Conservation (phyloP, 2,797 vertebrate genomes). For the Bradypus variegatus region DNA sequence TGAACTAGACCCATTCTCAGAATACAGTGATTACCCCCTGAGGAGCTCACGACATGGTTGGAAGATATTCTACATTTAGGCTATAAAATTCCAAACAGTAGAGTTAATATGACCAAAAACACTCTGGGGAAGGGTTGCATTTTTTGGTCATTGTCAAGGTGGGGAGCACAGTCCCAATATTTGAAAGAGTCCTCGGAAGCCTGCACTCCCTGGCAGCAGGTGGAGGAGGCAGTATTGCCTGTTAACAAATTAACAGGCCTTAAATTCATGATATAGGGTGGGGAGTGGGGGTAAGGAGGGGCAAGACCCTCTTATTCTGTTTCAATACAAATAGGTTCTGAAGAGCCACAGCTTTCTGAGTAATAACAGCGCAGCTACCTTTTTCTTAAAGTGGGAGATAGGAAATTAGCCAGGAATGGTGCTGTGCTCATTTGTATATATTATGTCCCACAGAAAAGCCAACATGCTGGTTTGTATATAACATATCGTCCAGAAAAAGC, state of each 20-base stretch:
- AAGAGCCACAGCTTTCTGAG: not conserved
- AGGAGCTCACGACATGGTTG: not conserved
- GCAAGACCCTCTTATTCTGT: not conserved
- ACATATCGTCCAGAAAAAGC: no score
- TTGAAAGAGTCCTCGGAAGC: not conserved
- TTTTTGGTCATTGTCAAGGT: not conserved
- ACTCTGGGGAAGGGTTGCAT: not conserved
- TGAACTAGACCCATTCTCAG: not conserved
- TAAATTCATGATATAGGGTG: not conserved
- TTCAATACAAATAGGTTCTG: not conserved
- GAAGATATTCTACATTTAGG: not conserved
- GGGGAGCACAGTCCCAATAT: not conserved
- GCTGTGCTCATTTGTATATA: no score
- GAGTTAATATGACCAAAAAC: not conserved
- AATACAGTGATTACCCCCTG: not conserved
- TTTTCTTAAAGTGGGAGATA: not conserved
- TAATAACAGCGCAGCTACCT: no score
- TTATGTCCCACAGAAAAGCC: no score
- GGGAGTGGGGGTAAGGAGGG: not conserved
- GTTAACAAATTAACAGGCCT: not conserved
- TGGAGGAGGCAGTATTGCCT: rapidly evolving
- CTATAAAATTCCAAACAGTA: not conserved
- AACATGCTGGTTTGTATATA: no score
- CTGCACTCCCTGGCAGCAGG: rapidly evolving
- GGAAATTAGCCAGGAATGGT: not conserved